phyloP scores from a whole-genome alignment of 2,888 invertebrate species.

The Gerosis bhagava region DNA sequence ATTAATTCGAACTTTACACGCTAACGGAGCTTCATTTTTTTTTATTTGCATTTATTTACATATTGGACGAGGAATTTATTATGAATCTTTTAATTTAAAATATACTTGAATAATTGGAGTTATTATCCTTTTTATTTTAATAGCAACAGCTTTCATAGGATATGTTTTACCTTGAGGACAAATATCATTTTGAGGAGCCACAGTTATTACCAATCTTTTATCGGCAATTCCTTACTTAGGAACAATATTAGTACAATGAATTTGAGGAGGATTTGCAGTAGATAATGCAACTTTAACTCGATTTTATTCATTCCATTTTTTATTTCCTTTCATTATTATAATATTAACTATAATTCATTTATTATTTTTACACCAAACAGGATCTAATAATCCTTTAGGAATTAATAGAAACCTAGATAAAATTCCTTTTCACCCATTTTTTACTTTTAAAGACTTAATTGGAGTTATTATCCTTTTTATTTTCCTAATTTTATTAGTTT shows the following conservation, averaged over 20 bases:
- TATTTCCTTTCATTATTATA: conserved; percentile 86
- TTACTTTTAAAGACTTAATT: conserved; percentile 84
- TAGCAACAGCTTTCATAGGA: conserved; percentile 89
- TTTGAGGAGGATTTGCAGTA: conserved; percentile 90
- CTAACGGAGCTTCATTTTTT: conserved; percentile 88
- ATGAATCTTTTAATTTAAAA: conserved; percentile 73
- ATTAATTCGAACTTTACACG: conserved; percentile 85
- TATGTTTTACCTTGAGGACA: conserved; percentile 91
- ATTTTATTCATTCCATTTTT: conserved; percentile 89
- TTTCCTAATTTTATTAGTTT: conserved; percentile 73
- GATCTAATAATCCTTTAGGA: conserved; percentile 84
- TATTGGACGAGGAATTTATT: conserved; percentile 84
- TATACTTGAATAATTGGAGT: conserved; percentile 85
- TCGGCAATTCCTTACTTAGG: conserved; percentile 89
- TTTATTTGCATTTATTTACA: conserved; percentile 87
- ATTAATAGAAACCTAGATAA: conserved; percentile 85
- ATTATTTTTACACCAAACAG: conserved; percentile 86
- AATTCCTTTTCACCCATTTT: conserved; percentile 87
- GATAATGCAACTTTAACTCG: conserved; percentile 89
- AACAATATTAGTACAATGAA: conserved; percentile 83
- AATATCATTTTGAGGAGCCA: conserved; percentile 92
- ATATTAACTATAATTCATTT: conserved; percentile 84
- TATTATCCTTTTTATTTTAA: conserved; percentile 85
- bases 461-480: conserved; percentile 82
- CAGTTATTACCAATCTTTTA: conserved; percentile 89